Conservation (phyloP, 2,888 invertebrate species). For the Steinernema scapterisci region DNA sequence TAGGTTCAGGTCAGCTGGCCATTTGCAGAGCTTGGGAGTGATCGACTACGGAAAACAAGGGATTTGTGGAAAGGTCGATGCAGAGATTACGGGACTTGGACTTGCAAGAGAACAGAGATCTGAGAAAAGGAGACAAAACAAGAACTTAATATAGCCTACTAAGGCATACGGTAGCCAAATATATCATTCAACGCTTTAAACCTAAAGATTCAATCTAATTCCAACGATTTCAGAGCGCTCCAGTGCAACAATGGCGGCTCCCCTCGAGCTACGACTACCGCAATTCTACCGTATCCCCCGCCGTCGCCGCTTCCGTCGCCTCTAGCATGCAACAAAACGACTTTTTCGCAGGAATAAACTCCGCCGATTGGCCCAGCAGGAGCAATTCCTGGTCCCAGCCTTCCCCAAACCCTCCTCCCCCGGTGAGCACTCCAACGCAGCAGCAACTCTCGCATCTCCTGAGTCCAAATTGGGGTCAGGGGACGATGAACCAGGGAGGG, state of each 20-base stretch:
- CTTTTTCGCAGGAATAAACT: not conserved
- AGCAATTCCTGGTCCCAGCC: slow-evolving; percentile 14
- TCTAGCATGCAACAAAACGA: not conserved
- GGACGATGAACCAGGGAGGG: not conserved
- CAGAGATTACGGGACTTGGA: too few relatives aligned
- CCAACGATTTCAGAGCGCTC: not conserved
- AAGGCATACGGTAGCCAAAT: too few relatives aligned
- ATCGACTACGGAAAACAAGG: too few relatives aligned
- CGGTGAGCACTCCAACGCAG: not conserved
- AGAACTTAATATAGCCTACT: too few relatives aligned
- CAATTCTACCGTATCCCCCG: slow-evolving; percentile 7
- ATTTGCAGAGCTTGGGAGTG: too few relatives aligned
- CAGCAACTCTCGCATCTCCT: not conserved
- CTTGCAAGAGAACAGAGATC: too few relatives aligned
- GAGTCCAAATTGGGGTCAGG: slow-evolving; percentile 5
- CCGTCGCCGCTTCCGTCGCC: not conserved
- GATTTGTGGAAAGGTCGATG: too few relatives aligned
- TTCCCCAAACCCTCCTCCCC: not conserved
- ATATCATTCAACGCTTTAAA: too few relatives aligned
- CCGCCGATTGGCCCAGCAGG: not conserved
- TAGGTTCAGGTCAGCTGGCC: too few relatives aligned
- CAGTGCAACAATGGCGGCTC: slow-evolving; percentile 3
- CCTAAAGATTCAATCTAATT: too few relatives aligned
- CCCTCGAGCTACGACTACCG: slow-evolving; percentile 25
- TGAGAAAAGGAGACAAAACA: too few relatives aligned